Base-by-base conservation (phyloP, 1,140 invertebrate genomes). In the Magallana gigas region DNA sequence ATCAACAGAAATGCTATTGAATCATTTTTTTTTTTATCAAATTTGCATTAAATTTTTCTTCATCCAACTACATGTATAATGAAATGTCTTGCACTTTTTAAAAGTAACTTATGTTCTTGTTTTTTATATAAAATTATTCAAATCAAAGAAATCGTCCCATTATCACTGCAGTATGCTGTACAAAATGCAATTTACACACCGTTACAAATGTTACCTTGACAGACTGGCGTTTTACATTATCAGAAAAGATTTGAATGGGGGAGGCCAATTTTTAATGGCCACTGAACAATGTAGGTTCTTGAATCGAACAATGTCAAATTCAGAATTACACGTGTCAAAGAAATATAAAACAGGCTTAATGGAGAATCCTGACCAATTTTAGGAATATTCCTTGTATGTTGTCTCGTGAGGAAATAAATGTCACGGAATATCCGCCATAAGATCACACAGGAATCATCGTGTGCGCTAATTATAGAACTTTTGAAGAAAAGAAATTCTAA, bases 261-360 rank as follows among this genome's bases (percentile, higher is more conserved):
- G 81, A 57, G 81, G 81, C 81, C 81, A 83, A 18, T 29, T n/a
- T 57, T 83, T 16, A 83, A 58, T n/a, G 81, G 12, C 71, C 71
- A 64, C 23, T 11, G 23, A 48, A 23, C 36, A 83, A n/a, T 83
- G 48, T 57, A 48, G 57, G 16, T 16, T 9, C 5, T 83, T 9
- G 9, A 23, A 12, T 76, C 68, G 36, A 29, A 76, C 48, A 83
- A 83, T 83, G 56, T 29, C 7, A 83, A 83, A 83, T 83, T n/a
- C 57, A 57, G 48, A 57, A 57, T n/a, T 58, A 83, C 81, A 83
- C 16, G 48, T 58, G 57, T 58, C 48, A 12, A 9, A 57, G 14
- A 58, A 58, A 29, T 83, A 57, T 58, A 36, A 58, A 83, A 58
- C 57, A 16, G 48, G 2, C 81, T 57, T 11, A 0, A 8, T 18